A percentile compares a stretch with the other conserved stretches of the same genome.
Evolutionary conservation across 1,140 invertebrate genomes (phyloP).

Genomic region (Drosophila elegans): DNA sequence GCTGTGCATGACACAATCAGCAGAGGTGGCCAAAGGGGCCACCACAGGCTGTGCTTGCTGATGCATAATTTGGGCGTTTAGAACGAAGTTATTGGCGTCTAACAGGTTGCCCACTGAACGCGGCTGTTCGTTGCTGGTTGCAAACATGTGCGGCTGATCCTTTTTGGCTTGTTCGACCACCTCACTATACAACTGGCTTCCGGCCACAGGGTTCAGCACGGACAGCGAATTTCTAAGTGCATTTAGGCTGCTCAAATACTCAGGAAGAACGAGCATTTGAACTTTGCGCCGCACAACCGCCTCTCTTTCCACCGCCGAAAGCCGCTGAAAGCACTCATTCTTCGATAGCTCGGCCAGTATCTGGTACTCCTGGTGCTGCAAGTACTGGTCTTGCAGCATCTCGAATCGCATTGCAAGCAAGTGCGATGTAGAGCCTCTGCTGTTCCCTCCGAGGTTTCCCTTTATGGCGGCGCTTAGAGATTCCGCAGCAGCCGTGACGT

Average conservation of each 20-base stretch:
- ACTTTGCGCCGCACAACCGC: constrained; percentile 86
- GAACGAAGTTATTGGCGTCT: constrained; percentile 79
- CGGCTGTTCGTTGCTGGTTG: constrained; percentile 24
- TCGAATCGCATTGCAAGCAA: constrained; percentile 86
- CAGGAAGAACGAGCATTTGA: constrained; percentile 85
- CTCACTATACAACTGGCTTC: constrained; percentile 63
- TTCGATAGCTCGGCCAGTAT: constrained; percentile 88
- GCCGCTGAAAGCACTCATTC: constrained; percentile 87
- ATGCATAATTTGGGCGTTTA: constrained; percentile 67
- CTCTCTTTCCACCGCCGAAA: constrained; percentile 88
- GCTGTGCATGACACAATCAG: constrained; percentile 76
- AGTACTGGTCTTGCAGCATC: constrained; percentile 86
- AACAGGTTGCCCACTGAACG: constrained; percentile 55
- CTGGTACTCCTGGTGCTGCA: constrained; percentile 85
- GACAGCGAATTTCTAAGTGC: constrained; percentile 64
- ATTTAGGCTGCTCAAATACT: constrained; percentile 83
- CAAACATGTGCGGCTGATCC: constrained; percentile 77
- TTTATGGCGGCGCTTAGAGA: constrained; percentile 66
- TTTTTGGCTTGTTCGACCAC: constrained; percentile 69
- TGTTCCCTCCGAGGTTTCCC: constrained; percentile 38
- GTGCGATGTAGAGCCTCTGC: constrained; percentile 73
- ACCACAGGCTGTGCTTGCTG: constrained; percentile 81
- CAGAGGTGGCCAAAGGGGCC: background rate
- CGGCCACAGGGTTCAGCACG: constrained; percentile 62
- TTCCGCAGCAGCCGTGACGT: constrained; percentile 69